Evolutionary conservation across 2,797 vertebrate species (phyloP).

Genomic region (Leptodactylus fallax): DNA sequence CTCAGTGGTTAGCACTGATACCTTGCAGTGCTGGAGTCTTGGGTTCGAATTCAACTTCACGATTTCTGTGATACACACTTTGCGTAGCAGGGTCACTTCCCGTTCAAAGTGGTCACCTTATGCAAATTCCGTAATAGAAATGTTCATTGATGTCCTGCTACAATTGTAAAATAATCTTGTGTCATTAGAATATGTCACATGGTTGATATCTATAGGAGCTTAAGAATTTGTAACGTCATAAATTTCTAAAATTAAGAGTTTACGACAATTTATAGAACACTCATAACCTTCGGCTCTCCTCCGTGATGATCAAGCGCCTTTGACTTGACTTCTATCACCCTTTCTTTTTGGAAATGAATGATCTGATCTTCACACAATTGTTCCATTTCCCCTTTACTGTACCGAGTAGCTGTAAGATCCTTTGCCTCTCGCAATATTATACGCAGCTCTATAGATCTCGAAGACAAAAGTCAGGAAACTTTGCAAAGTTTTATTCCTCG

Average conservation of each 20-base stretch:
- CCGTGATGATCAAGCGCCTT: not conserved
- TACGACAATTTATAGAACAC: not conserved
- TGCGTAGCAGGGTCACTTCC: no score
- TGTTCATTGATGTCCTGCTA: no score
- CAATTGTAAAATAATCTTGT: no score
- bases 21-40: no score
- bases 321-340: not conserved
- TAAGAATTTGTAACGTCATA: no score
- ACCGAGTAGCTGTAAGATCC: not conserved
- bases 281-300: not conserved
- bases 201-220: no score
- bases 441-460: not conserved
- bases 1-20: no score
- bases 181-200: no score
- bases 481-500: slow-evolving; percentile 15
- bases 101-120: no score
- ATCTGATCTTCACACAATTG: not conserved
- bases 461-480: slow-evolving; percentile 15
- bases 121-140: no score
- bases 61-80: no score
- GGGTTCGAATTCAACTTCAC: no score
- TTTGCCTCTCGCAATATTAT: not conserved
- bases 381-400: not conserved
- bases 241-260: not conserved
- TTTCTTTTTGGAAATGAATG: not conserved